Conservation (phyloP, 1,140 invertebrate genomes). For the Cyphomyrmex costatus region DNA sequence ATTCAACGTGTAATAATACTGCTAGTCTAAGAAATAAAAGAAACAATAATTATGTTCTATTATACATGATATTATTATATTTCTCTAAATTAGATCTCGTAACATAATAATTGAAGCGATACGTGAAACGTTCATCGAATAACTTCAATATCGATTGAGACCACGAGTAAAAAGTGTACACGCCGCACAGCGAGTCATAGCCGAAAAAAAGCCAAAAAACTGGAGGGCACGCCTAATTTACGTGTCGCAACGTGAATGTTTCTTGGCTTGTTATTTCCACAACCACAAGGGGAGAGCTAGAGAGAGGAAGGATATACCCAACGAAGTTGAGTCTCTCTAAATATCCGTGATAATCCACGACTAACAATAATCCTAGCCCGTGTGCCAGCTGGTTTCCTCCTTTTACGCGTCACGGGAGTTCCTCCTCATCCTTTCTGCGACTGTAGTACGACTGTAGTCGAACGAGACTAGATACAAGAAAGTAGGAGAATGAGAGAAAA, state of each 20-base stretch:
- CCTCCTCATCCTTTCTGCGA: neutral
- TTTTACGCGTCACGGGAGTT: constrained; percentile 21
- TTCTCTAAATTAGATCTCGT: neutral
- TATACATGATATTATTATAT: constrained; percentile 12
- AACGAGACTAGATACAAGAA: constrained; percentile 8
- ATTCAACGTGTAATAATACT: neutral
- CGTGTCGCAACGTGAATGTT: constrained; percentile 49
- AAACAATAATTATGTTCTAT: neutral
- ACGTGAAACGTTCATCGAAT: constrained; percentile 10
- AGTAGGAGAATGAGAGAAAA: neutral
- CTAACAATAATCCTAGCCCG: constrained; percentile 32
- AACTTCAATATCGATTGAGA: constrained; percentile 27
- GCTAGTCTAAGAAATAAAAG: neutral
- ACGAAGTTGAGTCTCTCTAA: constrained; percentile 14
- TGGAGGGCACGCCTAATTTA: constrained; percentile 31
- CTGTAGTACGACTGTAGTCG: constrained; percentile 18
- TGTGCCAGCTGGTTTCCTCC: constrained; percentile 32
- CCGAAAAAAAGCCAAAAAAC: constrained; percentile 2
- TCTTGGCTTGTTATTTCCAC: constrained; percentile 27
- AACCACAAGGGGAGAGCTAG: neutral
- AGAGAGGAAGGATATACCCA: neutral
- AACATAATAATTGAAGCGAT: neutral
- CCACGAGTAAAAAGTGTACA: constrained; percentile 12
- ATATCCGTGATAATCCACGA: constrained; percentile 52
- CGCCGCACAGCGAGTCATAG: neutral